A percentile compares a stretch with the other conserved stretches of the same genome.
phyloP scores from a whole-genome alignment of 2,797 vertebrate species.

The Pipistrellus kuhlii region DNA sequence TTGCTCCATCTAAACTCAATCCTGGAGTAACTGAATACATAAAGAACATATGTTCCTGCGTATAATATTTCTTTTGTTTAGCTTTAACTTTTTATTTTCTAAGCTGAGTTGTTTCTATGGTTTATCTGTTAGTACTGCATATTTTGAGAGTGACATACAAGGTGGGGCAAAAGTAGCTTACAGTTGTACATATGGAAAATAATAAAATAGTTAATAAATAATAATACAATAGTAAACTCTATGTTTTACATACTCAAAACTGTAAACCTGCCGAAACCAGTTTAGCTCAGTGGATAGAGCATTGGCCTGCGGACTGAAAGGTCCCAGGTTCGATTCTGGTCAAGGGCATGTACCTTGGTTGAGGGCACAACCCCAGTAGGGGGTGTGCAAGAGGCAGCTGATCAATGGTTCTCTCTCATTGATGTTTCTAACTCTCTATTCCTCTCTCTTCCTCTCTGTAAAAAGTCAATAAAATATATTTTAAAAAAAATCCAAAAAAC shows the following conservation, averaged over 20 bases:
- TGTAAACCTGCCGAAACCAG: neutral
- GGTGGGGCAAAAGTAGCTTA: neutral
- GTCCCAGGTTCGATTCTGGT: too few relatives aligned
- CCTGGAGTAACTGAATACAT: neutral
- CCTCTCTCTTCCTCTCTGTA: too few relatives aligned
- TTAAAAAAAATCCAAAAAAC: neutral
- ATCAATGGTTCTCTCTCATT: too few relatives aligned
- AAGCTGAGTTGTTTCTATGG: constrained; percentile 61
- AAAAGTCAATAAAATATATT: too few relatives aligned
- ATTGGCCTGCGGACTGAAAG: too few relatives aligned
- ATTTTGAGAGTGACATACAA: constrained; percentile 75
- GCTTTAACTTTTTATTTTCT: constrained; percentile 64
- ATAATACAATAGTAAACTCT: neutral
- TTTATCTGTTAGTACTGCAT: constrained; percentile 67
- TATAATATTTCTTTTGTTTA: constrained; percentile 73
- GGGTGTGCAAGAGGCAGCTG: too few relatives aligned
- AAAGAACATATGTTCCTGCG: constrained; percentile 59
- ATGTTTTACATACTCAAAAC: neutral
- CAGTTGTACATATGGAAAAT: neutral
- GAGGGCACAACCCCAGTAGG: too few relatives aligned
- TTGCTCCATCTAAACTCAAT: constrained; percentile 63
- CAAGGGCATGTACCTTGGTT: too few relatives aligned
- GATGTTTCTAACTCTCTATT: too few relatives aligned
- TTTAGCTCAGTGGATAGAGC: too few relatives aligned
- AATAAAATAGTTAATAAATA: neutral